Base-by-base conservation (phyloP, 1,140 invertebrate genomes). In the Euborellia annulipes region DNA sequence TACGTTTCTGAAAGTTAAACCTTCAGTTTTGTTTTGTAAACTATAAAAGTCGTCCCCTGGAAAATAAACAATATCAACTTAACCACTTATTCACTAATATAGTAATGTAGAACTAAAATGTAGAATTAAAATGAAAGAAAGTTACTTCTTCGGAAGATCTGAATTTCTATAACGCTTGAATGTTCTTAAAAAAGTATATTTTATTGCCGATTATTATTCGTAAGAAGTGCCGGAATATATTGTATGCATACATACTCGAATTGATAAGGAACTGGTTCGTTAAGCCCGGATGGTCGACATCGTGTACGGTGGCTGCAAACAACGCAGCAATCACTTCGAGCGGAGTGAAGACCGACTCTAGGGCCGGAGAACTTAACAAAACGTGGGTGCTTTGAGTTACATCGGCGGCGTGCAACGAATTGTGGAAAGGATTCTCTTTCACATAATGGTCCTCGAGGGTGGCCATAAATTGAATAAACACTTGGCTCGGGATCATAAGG, bases 401-500 rank as follows among this genome's bases (percentile, higher is more conserved):
- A 61, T 97, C 93, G 48, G 94, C 92, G 41, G 93, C 94, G 65
- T 98, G 94, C 46, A 95, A 71, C 48, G 88, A 88, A 67, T 98
- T 98, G 71, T 98, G 94, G 72, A 98, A 98, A 48, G 92, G 88
- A 72, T 91, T 90, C 65, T 90, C 87, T 65, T 87, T 86, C 50
- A 91, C 76, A 66, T 99, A 99, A 67, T 98, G 92, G 67, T 96
- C 92, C 68, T 98, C 95, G 50, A 99, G 72, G 45, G 93, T 95
- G 74, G 93, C 85, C 67, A 97, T 79, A 68, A 95, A 98, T 47
- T 85, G 89, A 55, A 98, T 74, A 63, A 98, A 83, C 43, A 82
- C 93, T 64, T 88, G 85, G 34, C 89, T 75, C 48, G 88, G 85
- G 63, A 98, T 98, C 67, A 94, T 84, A 62, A 98, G 85, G 39